These are phyloP conservation scores for Alligator mississippiensis DNA, from an alignment of 2,113 vertebrate species.

Conservation along the genomic window DNA sequence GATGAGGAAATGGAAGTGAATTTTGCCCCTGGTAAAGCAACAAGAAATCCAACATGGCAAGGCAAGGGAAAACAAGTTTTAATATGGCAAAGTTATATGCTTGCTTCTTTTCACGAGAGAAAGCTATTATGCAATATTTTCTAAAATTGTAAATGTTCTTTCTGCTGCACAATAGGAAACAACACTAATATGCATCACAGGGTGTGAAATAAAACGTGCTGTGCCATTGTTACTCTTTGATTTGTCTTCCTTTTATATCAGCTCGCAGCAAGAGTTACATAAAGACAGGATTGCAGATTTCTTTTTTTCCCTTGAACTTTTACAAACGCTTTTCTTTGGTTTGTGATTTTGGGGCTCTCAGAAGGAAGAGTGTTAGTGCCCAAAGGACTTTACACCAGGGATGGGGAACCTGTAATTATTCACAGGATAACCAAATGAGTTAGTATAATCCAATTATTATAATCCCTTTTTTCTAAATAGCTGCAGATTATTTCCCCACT, in stretches of 20 bases:
- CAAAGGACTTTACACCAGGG: background rate
- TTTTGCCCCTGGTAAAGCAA: background rate
- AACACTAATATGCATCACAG: constrained; percentile 56
- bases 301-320: constrained; percentile 17
- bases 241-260: constrained; percentile 54
- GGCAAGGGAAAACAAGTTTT: constrained; percentile 7
- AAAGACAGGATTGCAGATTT: constrained; percentile 25
- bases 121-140: constrained; percentile 46
- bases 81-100: background rate
- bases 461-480: background rate
- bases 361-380: background rate
- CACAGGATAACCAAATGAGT: background rate
- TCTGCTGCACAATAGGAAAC: constrained; percentile 50
- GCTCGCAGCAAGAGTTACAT: constrained; percentile 27
- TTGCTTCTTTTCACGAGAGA: constrained; percentile 22
- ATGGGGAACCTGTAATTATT: constrained; percentile 35
- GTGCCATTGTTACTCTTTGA: constrained; percentile 43
- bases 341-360: constrained; percentile 34
- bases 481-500: background rate
- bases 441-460: constrained; percentile 2
- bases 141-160: constrained; percentile 56
- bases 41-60: background rate
- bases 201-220: constrained; percentile 31
- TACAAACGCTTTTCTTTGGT: constrained; percentile 19
- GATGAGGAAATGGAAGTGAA: background rate